Percentiles rank a stretch among this genome's conserved stretches.
Conservation (phyloP, 2,888 invertebrate genomes). For the Pomacea canaliculata region DNA sequence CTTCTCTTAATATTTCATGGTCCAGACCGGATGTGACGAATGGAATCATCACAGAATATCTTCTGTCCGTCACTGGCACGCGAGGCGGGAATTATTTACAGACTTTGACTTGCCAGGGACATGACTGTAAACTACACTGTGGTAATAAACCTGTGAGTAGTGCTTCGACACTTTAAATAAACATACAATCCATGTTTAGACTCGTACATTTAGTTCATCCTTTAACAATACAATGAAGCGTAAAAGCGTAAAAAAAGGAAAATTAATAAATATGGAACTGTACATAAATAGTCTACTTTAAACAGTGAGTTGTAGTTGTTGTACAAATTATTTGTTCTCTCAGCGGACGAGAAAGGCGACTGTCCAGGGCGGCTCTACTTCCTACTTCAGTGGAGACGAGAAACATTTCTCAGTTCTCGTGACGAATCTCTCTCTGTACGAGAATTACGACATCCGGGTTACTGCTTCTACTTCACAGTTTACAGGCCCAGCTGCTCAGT, state of each 20-base stretch:
- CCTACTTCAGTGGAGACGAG: neutral
- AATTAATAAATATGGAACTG: too few species aligned
- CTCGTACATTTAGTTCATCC: too few species aligned
- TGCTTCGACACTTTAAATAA: neutral
- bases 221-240: too few species aligned
- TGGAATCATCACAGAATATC: slow-evolving; percentile 2
- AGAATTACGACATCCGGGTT: slow-evolving; percentile 10
- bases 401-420: neutral
- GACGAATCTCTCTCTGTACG: slow-evolving; percentile 13
- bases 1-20: slow-evolving; percentile 12
- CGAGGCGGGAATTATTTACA: neutral
- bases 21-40: slow-evolving; percentile 4
- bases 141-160: neutral
- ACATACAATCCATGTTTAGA: too few species aligned
- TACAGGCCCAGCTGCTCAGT: neutral
- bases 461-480: slow-evolving; percentile 2
- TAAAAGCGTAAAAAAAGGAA: too few species aligned
- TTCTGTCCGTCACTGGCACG: neutral
- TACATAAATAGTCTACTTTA: too few species aligned
- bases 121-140: neutral
- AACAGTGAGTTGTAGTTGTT: too few species aligned
- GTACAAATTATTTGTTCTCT: neutral
- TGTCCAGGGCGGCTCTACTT: too few species aligned
- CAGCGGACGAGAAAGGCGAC: neutral
- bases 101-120: neutral